Evolutionary conservation across 2,113 vertebrate species (phyloP).

Genomic region (Pseudois nayaur): DNA sequence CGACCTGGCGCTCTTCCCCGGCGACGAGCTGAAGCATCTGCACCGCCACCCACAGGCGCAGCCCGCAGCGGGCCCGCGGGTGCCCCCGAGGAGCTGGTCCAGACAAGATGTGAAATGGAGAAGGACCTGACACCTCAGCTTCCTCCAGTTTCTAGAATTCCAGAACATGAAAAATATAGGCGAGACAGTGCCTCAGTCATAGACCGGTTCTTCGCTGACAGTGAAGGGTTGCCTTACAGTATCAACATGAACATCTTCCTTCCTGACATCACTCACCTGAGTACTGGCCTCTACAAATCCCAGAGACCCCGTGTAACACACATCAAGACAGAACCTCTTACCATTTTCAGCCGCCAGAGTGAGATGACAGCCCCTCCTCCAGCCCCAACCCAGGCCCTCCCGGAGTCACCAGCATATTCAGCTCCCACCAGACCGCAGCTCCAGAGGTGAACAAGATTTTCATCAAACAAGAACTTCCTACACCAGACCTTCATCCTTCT

Average conservation of each 20-base stretch:
- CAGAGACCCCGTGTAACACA: conserved; percentile 87
- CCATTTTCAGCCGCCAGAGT: conserved; percentile 86
- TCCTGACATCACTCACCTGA: conserved; percentile 91
- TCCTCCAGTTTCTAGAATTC: conserved; percentile 77
- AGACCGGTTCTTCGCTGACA: conserved; percentile 93
- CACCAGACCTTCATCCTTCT: conserved; percentile 86
- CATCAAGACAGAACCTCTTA: conserved; percentile 91
- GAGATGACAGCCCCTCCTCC: conserved; percentile 81
- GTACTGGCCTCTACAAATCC: conserved; percentile 90
- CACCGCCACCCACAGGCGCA: conserved; percentile 64
- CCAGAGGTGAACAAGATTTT: conserved; percentile 85
- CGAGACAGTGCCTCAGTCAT: conserved; percentile 87
- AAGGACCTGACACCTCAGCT: conserved; percentile 88
- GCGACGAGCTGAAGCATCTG: conserved; percentile 78
- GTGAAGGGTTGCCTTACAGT: conserved; percentile 90
- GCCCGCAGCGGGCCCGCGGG: conserved; percentile 46
- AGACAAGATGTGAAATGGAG: conserved; percentile 97
- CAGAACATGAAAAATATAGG: conserved; percentile 88
- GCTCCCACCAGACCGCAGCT: conserved; percentile 80
- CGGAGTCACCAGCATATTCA: conserved; percentile 90
- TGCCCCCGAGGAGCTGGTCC: conserved; percentile 77
- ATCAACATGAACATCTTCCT: conserved; percentile 97
- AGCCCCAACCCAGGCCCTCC: conserved; percentile 79
- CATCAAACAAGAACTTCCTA: conserved; percentile 94
- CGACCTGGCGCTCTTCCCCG: conserved; percentile 81